These are phyloP conservation scores for Manacus vitellinus DNA, from an alignment of 2,113 vertebrate species.

Conservation along the genomic window DNA sequence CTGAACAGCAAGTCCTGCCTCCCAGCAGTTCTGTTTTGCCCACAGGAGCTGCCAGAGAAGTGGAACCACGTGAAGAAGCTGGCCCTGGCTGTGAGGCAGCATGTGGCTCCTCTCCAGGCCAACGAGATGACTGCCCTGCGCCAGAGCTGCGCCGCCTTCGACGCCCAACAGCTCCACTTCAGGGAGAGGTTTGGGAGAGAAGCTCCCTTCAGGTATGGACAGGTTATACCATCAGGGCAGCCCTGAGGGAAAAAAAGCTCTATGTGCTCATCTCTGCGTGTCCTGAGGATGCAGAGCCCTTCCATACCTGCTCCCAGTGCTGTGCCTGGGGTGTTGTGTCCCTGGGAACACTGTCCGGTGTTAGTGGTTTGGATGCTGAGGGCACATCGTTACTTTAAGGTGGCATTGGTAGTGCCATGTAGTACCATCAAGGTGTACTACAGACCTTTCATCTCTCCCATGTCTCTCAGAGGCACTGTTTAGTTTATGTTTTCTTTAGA, in stretches of 20 bases:
- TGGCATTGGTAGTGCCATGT: not conserved
- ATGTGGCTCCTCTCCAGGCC: slow-evolving; percentile 89
- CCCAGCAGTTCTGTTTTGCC: not conserved
- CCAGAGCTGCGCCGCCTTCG: slow-evolving; percentile 80
- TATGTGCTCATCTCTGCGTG: not conserved
- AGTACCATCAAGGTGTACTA: not conserved
- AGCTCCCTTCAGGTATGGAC: slow-evolving; percentile 86
- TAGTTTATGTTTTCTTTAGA: not conserved
- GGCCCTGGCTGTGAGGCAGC: slow-evolving; percentile 82
- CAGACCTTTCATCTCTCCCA: not conserved
- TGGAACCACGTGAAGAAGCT: slow-evolving; percentile 88
- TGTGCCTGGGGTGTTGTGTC: not conserved
- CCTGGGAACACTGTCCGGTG: too few relatives aligned
- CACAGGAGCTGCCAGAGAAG: slow-evolving; percentile 89
- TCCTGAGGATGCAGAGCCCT: not conserved
- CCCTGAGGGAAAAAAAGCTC: too few relatives aligned
- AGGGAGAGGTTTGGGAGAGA: slow-evolving; percentile 80
- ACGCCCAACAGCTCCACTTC: slow-evolving; percentile 82
- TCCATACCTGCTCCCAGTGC: not conserved
- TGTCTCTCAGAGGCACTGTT: not conserved
- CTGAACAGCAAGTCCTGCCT: not conserved
- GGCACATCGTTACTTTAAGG: not conserved
- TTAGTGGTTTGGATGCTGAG: not conserved
- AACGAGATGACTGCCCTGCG: slow-evolving; percentile 81
- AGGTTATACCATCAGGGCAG: fast-evolving